Evolutionary conservation across 1,140 invertebrate genomes (phyloP), one percentile per base, ranked within the genome.

Genomic region (Agrilus planipennis): DNA sequence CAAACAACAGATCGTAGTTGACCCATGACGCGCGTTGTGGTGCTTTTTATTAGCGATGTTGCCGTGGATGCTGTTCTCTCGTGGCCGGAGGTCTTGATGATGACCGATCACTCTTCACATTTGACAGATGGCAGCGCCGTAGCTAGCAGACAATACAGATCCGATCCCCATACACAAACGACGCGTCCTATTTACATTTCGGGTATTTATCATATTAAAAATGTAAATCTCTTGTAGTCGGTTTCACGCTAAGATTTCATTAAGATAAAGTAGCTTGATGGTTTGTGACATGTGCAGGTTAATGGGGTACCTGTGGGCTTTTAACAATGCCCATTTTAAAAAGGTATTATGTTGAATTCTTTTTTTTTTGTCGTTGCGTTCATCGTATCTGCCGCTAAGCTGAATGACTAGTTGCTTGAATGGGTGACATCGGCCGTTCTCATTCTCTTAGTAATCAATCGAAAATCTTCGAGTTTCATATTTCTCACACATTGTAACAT

Each of bases 71-170:
- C 16, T 32, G 19, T 36, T 36, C 23, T 23, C 19, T 21, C 34
- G 34, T 21, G 32, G 36, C 47, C 44, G 51, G 51, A 50, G 51
- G 51, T 53, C 49, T 42, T 36, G 25, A 44, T 42, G 46, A 53
- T 53, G 51, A 53, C 51, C 53, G 55, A 57, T 57, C 55, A 50
- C 55, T 58, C 53, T 55, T 55, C 53, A 55, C 51, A 48, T 45
- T 51, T 58, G 55, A 58, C 55, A 58, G 51, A 58, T 58, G 51
- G 55, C 53, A 54, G 49, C 49, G 48, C 46, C 46, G 40, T 39
- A 44, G 45, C 38, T 39, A 49, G 35, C 49, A 53, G 49, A 56
- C 52, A 57, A 50, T 52, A 42, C 47, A 37, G 45, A 41, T 42
- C 42, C 38, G 42, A 41, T 39, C 39, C 39, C 39, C 47, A 38